These are phyloP conservation scores for Tursiops truncatus DNA, from an alignment of 2,113 vertebrate genomes.

Conservation along the genomic window DNA sequence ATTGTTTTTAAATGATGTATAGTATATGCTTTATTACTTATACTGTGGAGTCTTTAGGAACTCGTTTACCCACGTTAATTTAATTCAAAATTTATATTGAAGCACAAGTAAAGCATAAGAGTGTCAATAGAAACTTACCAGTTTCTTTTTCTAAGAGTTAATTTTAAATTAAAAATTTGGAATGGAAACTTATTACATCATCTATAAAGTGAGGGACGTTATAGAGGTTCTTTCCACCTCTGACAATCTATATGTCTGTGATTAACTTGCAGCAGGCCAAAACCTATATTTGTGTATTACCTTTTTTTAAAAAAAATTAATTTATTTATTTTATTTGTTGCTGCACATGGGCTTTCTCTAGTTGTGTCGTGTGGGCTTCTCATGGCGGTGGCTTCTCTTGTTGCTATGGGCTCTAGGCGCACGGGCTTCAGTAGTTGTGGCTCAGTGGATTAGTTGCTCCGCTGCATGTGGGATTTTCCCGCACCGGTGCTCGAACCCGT, in stretches of 20 bases:
- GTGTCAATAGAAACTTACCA: not conserved
- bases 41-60: not conserved
- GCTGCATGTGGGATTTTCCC: too few species aligned
- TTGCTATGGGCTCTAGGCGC: too few species aligned
- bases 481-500: too few species aligned
- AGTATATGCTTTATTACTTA: constrained; percentile 36
- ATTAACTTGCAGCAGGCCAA: not conserved
- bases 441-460: too few species aligned
- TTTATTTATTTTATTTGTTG: too few species aligned
- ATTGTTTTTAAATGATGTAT: not conserved
- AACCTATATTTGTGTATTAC: not conserved
- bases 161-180: constrained; percentile 54
- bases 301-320: too few species aligned
- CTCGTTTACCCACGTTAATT: not conserved
- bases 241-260: not conserved
- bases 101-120: not conserved
- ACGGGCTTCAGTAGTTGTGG: too few species aligned
- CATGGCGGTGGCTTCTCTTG: too few species aligned
- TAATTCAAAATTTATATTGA: constrained; percentile 29
- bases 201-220: not conserved
- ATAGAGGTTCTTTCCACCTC: not conserved
- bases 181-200: constrained; percentile 31
- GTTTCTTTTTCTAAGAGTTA: constrained; percentile 2
- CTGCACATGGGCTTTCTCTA: too few species aligned
- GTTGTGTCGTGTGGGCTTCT: too few species aligned